phyloP scores from a whole-genome alignment of 2,888 invertebrate species.

The Neuroscelio doddi region DNA sequence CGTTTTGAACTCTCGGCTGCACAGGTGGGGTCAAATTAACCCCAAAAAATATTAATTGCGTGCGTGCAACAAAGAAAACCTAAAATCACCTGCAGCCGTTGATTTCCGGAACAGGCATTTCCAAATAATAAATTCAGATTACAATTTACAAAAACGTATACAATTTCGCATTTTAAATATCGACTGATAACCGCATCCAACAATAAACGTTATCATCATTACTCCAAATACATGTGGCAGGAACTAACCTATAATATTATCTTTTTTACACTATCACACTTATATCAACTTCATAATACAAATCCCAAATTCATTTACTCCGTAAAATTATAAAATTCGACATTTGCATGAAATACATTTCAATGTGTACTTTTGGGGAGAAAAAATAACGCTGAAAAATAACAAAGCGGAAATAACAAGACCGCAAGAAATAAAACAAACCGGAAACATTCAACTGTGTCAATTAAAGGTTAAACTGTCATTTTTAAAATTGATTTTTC shows the following conservation, averaged over 20 bases:
- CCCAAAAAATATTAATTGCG: no score
- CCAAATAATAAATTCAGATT: no score
- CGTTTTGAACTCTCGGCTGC: no score
- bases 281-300: no score
- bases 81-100: no score
- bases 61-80: no score
- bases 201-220: neutral
- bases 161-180: neutral
- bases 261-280: no score
- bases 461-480: slow-evolving; percentile 47
- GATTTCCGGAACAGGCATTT: no score
- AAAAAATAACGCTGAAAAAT: neutral
- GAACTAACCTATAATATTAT: neutral
- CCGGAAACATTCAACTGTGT: neutral
- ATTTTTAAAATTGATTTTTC: slow-evolving; percentile 38
- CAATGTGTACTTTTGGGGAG: neutral
- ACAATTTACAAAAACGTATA: no score
- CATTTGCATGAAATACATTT: neutral
- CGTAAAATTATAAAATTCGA: neutral
- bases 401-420: neutral
- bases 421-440: neutral
- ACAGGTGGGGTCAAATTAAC: no score
- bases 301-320: neutral
- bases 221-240: neutral
- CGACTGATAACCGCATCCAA: neutral